These are phyloP conservation scores for Sminthopsis crassicaudata DNA, from an alignment of 2,113 vertebrate genomes.

Conservation along the genomic window DNA sequence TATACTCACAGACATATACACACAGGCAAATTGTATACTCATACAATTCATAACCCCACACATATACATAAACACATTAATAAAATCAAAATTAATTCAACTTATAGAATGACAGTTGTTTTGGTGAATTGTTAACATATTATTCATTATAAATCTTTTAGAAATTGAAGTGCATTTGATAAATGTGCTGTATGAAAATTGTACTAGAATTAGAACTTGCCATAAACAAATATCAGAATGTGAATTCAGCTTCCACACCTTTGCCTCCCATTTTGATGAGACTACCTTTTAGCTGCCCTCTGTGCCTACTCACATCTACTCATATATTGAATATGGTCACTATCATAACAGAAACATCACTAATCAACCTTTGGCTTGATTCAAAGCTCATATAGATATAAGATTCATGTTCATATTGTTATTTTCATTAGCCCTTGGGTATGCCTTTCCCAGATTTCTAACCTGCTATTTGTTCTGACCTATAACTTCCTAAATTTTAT, in stretches of 20 bases:
- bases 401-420: background rate
- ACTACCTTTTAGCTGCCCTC: background rate
- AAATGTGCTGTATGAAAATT: background rate
- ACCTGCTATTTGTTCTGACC: background rate
- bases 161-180: constrained; percentile 1
- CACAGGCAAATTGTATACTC: background rate
- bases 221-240: background rate
- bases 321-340: background rate
- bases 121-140: constrained; percentile 1
- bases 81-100: constrained; percentile 35
- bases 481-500: background rate
- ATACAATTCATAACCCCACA: background rate
- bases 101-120: constrained; percentile 32
- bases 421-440: background rate
- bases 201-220: background rate
- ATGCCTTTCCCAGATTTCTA: background rate
- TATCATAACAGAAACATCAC: background rate
- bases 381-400: background rate
- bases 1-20: background rate
- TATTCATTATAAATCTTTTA: constrained; percentile 32
- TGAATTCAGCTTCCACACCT: background rate
- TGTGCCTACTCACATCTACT: background rate
- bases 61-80: background rate
- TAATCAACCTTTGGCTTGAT: background rate
- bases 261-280: background rate